These are phyloP conservation scores for Trichechus manatus DNA, from an alignment of 2,113 vertebrate genomes.

Conservation along the genomic window DNA sequence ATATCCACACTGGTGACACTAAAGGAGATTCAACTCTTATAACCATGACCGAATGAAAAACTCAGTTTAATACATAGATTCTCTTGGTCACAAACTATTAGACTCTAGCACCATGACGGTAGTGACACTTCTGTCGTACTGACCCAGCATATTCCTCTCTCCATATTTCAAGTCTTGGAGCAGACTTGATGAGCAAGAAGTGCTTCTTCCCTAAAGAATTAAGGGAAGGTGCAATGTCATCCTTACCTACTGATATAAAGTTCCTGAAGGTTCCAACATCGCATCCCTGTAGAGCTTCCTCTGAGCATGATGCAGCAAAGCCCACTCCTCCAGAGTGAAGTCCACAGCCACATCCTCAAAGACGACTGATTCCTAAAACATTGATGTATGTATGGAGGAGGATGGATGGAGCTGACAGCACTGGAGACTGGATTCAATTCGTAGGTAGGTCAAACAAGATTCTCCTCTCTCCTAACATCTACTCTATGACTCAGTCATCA, in stretches of 20 bases:
- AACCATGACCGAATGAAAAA: neutral
- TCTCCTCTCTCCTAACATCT: neutral
- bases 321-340: constrained; percentile 59
- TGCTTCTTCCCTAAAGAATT: neutral
- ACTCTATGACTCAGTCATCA: neutral
- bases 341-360: neutral
- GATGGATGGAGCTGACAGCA: neutral
- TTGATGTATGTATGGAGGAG: neutral
- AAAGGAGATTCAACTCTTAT: neutral
- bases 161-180: neutral
- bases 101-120: neutral
- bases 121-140: neutral
- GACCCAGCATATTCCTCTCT: neutral
- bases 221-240: neutral
- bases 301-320: constrained; percentile 17
- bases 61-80: neutral
- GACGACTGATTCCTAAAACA: neutral
- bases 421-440: neutral
- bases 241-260: neutral
- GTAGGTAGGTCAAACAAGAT: neutral
- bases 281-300: constrained; percentile 25
- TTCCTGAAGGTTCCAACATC: constrained; percentile 61
- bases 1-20: neutral
- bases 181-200: neutral
- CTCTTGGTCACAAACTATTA: neutral